phyloP scores from a whole-genome alignment of 1,140 invertebrate species.

The Carcinoscorpius rotundicauda region DNA sequence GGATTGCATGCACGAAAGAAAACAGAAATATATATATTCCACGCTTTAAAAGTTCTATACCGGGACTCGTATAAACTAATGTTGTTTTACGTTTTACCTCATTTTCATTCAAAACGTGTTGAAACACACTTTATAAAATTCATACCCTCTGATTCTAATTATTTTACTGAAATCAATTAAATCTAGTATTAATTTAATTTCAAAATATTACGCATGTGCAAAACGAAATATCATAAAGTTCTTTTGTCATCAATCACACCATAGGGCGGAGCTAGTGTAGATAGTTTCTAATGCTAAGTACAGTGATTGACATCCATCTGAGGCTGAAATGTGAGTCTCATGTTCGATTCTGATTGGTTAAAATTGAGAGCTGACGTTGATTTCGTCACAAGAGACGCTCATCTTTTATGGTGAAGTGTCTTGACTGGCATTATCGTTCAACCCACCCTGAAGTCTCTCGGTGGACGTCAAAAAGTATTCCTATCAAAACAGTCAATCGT shows the following conservation, averaged over 20 bases:
- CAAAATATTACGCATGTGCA: no score
- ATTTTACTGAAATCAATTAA: no score
- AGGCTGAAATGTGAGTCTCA: slow-evolving; percentile 7
- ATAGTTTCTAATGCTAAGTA: slow-evolving; percentile 9
- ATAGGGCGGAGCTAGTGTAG: slow-evolving; percentile 16
- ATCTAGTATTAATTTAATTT: no score
- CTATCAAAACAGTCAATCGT: slow-evolving; percentile 27
- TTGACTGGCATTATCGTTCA: slow-evolving; percentile 31
- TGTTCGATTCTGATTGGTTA: slow-evolving; percentile 9
- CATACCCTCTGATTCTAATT: no score
- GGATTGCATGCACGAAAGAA: no score
- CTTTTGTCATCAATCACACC: slow-evolving; percentile 21
- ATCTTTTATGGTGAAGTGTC: slow-evolving; percentile 29
- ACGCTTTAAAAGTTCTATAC: no score
- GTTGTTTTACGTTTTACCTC: no score
- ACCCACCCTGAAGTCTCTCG: slow-evolving; percentile 27
- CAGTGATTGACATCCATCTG: slow-evolving; percentile 23
- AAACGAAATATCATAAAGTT: slow-evolving; percentile 15
- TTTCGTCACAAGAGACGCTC: slow-evolving; percentile 22
- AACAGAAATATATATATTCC: no score
- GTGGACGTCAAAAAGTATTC: slow-evolving; percentile 28
- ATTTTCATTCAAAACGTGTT: no score
- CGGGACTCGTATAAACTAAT: no score
- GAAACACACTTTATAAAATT: no score
- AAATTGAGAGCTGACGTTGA: slow-evolving; percentile 13